A percentile compares a stretch with the other conserved stretches of the same genome.
Conservation (phyloP, 2,888 invertebrate genomes). For the Pammene fasciana region DNA sequence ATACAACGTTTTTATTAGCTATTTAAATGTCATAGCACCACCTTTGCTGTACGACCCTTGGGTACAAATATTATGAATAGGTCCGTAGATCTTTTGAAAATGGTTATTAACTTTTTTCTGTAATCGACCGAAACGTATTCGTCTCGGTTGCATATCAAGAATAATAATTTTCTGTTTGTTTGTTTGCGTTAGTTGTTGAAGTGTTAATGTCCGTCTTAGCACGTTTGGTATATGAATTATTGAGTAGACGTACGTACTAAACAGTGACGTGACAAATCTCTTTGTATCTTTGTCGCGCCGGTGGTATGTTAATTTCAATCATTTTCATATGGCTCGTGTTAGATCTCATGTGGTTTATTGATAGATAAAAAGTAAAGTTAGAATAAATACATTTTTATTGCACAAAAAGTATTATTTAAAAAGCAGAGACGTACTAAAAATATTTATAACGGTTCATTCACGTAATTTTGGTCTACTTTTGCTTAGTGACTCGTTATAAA, state of each 20-base stretch:
- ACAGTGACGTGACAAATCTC: conserved; percentile 37
- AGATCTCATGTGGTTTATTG: background rate
- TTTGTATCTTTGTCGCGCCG: conserved; percentile 35
- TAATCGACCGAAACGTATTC: conserved; percentile 48
- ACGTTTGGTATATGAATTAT: conserved; percentile 76
- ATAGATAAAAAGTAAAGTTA: no score
- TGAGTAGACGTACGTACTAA: conserved; percentile 58
- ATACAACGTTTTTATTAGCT: conserved; percentile 64
- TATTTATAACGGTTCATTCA: no score
- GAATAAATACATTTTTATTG: no score
- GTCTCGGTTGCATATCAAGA: conserved; percentile 51
- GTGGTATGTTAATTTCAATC: conserved; percentile 25
- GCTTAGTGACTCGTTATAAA: no score
- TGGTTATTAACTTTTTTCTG: conserved; percentile 32
- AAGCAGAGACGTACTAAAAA: no score
- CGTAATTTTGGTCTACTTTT: no score
- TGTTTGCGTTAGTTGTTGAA: conserved; percentile 65
- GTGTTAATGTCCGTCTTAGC: conserved; percentile 73
- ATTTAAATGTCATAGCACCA: conserved; percentile 38
- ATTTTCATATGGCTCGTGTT: conserved; percentile 16
- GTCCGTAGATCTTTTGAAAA: conserved; percentile 2
- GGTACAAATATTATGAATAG: background rate
- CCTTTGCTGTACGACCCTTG: conserved; percentile 1
- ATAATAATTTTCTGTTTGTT: conserved; percentile 62
- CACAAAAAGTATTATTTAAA: no score